These are phyloP conservation scores for Drosophila albomicans DNA, from an alignment of 1,140 invertebrate species.

Conservation along the genomic window DNA sequence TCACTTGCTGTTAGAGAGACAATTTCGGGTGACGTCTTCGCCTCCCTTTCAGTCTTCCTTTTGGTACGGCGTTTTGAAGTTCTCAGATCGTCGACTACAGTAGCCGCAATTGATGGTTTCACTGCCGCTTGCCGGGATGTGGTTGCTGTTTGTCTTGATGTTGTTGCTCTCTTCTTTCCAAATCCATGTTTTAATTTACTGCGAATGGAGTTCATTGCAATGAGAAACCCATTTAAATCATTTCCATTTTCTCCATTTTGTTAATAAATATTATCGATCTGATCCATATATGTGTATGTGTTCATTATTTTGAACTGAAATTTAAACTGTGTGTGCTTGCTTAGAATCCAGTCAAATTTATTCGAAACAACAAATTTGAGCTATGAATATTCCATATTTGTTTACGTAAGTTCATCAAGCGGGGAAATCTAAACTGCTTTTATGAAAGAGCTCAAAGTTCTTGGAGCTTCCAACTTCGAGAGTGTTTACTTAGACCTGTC, in stretches of 20 bases:
- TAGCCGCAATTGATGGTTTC: not conserved
- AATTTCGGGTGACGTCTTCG: too few relatives aligned
- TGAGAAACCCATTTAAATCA: not conserved
- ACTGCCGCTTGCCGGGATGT: too few relatives aligned
- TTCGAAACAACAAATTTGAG: not conserved
- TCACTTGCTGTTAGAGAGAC: too few relatives aligned
- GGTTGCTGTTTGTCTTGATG: not conserved
- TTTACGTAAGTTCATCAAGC: not conserved
- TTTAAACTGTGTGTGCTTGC: not conserved
- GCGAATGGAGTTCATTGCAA: constrained; percentile 16
- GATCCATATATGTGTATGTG: not conserved
- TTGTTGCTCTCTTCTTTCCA: not conserved
- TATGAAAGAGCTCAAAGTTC: not conserved
- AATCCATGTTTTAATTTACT: constrained; percentile 12
- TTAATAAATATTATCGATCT: not conserved
- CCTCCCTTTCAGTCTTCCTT: too few relatives aligned
- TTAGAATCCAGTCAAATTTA: not conserved
- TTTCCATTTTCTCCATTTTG: constrained; percentile 6
- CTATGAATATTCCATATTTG: too few relatives aligned
- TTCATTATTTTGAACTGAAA: not conserved
- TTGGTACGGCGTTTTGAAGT: too few relatives aligned
- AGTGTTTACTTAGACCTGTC: constrained; percentile 14
- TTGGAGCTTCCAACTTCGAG: not conserved
- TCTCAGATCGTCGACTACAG: not conserved
- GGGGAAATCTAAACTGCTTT: not conserved